Conservation (phyloP, 2,888 invertebrate species). For the Caenorhabditis sinica region DNA sequence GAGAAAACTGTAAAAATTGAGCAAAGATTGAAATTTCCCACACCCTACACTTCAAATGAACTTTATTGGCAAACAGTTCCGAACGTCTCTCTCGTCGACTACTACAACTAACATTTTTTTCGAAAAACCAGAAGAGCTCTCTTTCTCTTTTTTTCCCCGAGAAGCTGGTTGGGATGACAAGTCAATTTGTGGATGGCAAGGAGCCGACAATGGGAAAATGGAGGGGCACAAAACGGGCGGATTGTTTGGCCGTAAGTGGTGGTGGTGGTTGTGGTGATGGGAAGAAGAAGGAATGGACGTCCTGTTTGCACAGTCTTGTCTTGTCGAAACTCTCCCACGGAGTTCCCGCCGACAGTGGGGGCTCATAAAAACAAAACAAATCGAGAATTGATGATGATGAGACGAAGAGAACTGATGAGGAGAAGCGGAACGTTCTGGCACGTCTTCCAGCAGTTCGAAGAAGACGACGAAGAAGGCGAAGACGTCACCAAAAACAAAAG, state of each 20-base stretch:
- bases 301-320: slow-evolving; percentile 63
- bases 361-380: slow-evolving; percentile 57
- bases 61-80: not conserved
- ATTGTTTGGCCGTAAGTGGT: slow-evolving; percentile 63
- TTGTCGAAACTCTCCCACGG: slow-evolving; percentile 59
- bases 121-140: slow-evolving; percentile 26
- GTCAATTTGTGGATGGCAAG: slow-evolving; percentile 58
- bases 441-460: slow-evolving; percentile 44
- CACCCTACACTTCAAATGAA: not conserved
- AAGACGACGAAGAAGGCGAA: slow-evolving; percentile 1
- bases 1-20: not conserved
- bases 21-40: not conserved
- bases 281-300: not conserved
- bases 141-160: not conserved
- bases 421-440: slow-evolving; percentile 55
- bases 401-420: not conserved
- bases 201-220: slow-evolving; percentile 56
- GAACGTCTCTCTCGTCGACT: not conserved
- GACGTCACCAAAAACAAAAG: slow-evolving; percentile 52
- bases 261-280: slow-evolving; percentile 9
- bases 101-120: slow-evolving; percentile 15
- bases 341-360: slow-evolving; percentile 34
- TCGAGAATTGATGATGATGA: slow-evolving; percentile 11
- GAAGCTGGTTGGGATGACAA: slow-evolving; percentile 33
- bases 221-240: slow-evolving; percentile 45